Evolutionary conservation across 2,888 invertebrate genomes (phyloP), one percentile per base, ranked within the genome.

Genomic region (Molorchus minor): DNA sequence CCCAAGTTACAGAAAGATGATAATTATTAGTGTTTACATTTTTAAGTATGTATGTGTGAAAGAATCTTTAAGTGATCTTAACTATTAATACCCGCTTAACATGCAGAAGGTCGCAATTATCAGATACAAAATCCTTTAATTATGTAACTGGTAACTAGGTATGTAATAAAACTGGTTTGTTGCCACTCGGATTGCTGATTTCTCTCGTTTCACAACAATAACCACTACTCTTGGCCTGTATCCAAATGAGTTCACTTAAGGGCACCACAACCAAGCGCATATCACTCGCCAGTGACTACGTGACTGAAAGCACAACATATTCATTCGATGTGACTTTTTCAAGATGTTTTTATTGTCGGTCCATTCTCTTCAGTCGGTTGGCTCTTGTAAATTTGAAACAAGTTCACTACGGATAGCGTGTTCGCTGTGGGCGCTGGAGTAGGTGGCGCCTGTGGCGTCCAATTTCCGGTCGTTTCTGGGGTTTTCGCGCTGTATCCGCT

Each of bases 321-420:
- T n/a, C 1, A 13, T 5, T 16, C 7, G 30, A 40, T 13, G 13
- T 33, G 25, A 29, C 30, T 17, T 10, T n/a, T 30, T 47, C 43
- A 43, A 12, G 51, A 20, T 16, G 45, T 41, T 33, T 58, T 58
- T 43, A 62, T 58, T 19, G 62, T 45, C 30, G 45, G 13, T 7
- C 44, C 36, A 52, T 40, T 55, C 20, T 57, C 59, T 13, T 56
- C 52, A 40, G n/a, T n/a, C n/a, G n/a, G n/a, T n/a, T n/a, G n/a
- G n/a, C 55, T 64, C 19, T 51, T 61, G 41, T 79, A 78, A 12
- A 77, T 56, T 47, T 79, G 75, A 54, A 81, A 77, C 40, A 81
- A 72, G 57, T 80, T 79, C 5, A 75, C 71, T 17, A 80, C 79
- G 0, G 80, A 80, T 16, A 81, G 65, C 46, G 60, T 45, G 69